These are phyloP conservation scores for Hipparchia semele DNA, from an alignment of 2,888 invertebrate species.

Conservation along the genomic window DNA sequence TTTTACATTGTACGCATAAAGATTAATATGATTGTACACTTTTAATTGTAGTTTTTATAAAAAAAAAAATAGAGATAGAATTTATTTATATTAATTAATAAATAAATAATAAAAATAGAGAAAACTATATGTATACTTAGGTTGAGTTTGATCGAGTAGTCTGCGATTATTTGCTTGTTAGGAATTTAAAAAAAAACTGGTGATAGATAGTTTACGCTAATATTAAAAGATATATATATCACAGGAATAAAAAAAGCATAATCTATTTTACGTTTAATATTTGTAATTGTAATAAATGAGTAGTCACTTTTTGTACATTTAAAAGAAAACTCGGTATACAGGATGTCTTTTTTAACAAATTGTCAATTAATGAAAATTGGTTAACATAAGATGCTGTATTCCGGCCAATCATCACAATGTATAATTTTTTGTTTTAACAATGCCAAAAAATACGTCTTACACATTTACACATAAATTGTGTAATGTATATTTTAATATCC, in stretches of 20 bases:
- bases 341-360: conserved; percentile 39
- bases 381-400: conserved; percentile 40
- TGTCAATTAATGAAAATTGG: conserved; percentile 45
- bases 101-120: conserved; percentile 47
- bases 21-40: conserved; percentile 76
- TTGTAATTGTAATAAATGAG: conserved; percentile 30
- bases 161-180: conserved; percentile 72
- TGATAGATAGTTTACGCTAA: conserved; percentile 57
- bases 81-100: conserved; percentile 68
- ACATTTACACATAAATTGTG: conserved; percentile 44
- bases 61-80: conserved; percentile 67
- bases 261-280: conserved; percentile 55
- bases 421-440: conserved; percentile 49
- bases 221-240: conserved; percentile 47
- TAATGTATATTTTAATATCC: conserved; percentile 56
- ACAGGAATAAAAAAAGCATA: conserved; percentile 71
- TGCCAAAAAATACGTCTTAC: conserved; percentile 71
- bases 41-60: conserved; percentile 73
- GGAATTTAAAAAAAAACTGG: conserved; percentile 53
- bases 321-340: conserved; percentile 39
- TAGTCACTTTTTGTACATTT: not conserved
- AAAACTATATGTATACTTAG: conserved; percentile 64
- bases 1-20: conserved; percentile 80
- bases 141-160: conserved; percentile 59
- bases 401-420: conserved; percentile 56